Base-by-base conservation (phyloP, 1,140 invertebrate species). In the Zaprionus ornatus region DNA sequence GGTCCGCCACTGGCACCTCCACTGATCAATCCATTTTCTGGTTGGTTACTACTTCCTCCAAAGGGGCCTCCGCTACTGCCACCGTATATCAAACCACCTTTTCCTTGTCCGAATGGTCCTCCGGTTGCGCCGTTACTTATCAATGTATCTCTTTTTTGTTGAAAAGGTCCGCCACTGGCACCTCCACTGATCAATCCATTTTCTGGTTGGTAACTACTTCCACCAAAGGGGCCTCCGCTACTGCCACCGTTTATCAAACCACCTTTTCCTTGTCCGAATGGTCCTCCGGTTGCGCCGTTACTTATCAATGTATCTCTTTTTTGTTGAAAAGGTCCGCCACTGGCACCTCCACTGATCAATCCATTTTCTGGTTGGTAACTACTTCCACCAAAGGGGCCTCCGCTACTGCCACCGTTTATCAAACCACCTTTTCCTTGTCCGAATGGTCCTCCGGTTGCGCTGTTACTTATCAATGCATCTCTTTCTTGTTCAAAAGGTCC, bases 371-470 rank as follows among this genome's bases (percentile, higher is more conserved):
- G 13, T n/a, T 40, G 48, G 1, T 21, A 9, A 5, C 0, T n/a
- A 13, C 2, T 45, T 3, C 1, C 12, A 19, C 13, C n/a, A 13
- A 71, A 65, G 4, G 61, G 52, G 5, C 68, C 68, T 25, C 68
- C 59, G 32, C 2, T 62, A 13, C 17, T 27, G n/a, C 23, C 25
- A 5, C 57, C 32, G 6, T 3, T 21, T 2, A 61, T 61, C 19
- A 68, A 29, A 4, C 35, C 48, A 7, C 3, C 1, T 19, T 37
- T 19, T 21, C 12, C 4, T 40, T n/a, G 7, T 12, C 17, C 48
- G 21, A 62, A 69, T 4, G 67, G 59, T 40, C 66, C 57, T 42
- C 63, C 63, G 19, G 4, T 66, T 15, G 13, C n/a, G 12, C 35
- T n/a, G 12, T 17, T 35, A 12, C 12, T 25, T 21, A 56, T 42